phyloP scores from a whole-genome alignment of 2,113 vertebrate genomes.

The Daphoenositta chrysoptera region DNA sequence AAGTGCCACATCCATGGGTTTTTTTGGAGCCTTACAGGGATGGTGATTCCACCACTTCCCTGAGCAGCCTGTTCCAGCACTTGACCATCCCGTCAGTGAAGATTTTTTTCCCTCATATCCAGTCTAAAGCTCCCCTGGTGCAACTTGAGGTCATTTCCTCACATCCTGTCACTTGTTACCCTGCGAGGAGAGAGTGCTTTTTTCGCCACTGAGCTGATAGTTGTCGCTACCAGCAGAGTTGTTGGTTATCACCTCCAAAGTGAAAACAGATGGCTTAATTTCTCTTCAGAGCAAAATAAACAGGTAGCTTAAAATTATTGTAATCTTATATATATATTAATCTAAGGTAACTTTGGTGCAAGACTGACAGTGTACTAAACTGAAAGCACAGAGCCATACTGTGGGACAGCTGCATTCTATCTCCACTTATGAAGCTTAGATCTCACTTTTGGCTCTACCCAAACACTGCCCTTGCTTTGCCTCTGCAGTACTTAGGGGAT shows the following conservation, averaged over 20 bases:
- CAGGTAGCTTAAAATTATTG: neutral
- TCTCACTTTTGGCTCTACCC: neutral
- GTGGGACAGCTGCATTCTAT: neutral
- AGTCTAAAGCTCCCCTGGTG: neutral
- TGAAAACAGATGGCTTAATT: neutral
- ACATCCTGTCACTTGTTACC: neutral
- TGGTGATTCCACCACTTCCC: neutral
- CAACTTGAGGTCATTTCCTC: neutral
- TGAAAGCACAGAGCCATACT: neutral
- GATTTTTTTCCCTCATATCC: neutral
- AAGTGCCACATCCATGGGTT: neutral
- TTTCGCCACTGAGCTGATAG: neutral
- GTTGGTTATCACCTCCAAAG: neutral
- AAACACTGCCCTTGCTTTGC: neutral
- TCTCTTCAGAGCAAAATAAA: neutral
- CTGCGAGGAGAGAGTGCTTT: neutral
- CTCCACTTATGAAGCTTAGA: neutral
- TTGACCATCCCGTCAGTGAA: neutral
- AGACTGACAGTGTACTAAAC: neutral
- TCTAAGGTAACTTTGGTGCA: neutral
- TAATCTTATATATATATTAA: neutral
- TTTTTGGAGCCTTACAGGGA: neutral
- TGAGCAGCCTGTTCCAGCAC: neutral
- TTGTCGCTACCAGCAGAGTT: neutral
- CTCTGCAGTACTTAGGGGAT: neutral